Evolutionary conservation across 2,888 invertebrate genomes (phyloP), one percentile per base, ranked within the genome.

Genomic region (Phymatocera aterrima): DNA sequence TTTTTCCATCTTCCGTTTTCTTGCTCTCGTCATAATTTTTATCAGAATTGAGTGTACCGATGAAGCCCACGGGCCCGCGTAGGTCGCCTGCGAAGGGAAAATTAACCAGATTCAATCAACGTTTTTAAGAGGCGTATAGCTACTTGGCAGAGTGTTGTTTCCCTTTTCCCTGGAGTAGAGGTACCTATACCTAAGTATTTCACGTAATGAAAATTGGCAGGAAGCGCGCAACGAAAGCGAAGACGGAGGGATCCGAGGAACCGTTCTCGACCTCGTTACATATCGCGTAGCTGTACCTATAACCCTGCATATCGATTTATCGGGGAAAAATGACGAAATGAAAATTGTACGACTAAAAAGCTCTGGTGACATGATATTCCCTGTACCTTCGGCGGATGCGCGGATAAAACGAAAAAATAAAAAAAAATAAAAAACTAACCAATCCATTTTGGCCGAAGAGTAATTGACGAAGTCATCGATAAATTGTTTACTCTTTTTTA

Each of bases 81-180:
- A n/a, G n/a, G 15, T 12, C 51, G 2, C 21, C 4, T 31, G 31
- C 5, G 51, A 72, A 72, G 31, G 48, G 28, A 18, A 72, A 72
- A 72, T 72, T 72, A 51, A 2, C 72, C 51, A 34, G 48, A 72
- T 51, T 72, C 21, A 43, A 34, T 21, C 24, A 51, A 72, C 72
- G 51, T 51, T 43, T 72, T 72, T 15, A 37, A 21, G 4, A 57
- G 28, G 3, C n/a, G n/a, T n/a, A n/a, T n/a, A n/a, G n/a, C n/a
- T n/a, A n/a, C n/a, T n/a, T n/a, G 28, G 28, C 28, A 3, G 3
- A 28, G 57, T 24, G 10, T 57, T 4, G 57, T 15, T 28, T 57
- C 57, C 12, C 21, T 64, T 64, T 37, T 64, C 61, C 61, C 61
- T 37, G 10, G 37, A n/a, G 61, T 64, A 64, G 6, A 40, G n/a